Base-by-base conservation (phyloP, 1,140 invertebrate genomes). In the Wiebesia pumilae region DNA sequence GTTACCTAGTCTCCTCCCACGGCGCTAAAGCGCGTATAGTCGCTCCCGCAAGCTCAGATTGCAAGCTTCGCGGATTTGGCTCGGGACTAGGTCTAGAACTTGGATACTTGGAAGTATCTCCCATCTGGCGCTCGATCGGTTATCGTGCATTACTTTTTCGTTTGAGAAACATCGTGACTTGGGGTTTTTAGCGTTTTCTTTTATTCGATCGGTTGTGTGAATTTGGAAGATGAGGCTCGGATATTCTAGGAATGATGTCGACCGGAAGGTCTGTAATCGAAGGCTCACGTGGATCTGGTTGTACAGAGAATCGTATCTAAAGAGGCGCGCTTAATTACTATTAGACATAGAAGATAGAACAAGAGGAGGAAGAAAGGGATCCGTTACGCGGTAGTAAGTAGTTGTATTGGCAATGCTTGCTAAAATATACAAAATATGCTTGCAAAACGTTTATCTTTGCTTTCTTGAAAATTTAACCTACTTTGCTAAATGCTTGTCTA, bases 21-120 rank as follows among this genome's bases (percentile, higher is more conserved):
- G 33, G 33, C 3, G 38, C 47, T 47, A 71, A 58, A 67, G 75
- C 73, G 71, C 75, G 83, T 75, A 43, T 75, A 84, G 75, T 84
- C 83, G 75, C 54, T n/a, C 58, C 65, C 83, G 83, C 75, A 84
- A 84, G 83, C 83, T 84, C 83, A 33, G 67, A 33, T 51, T 75
- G 83, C 75, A 84, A 84, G 75, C 83, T 84, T n/a, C 54, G 21
- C 35, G 9, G 2, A 69, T 24, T n/a, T 16, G 16, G 40, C 35
- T 35, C 43, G 12, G 19, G 6, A 24, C 51, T 12, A 47, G 43
- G 4, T 12, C 43, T 47, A 47, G 43, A 47, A 47, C n/a, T n/a
- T n/a, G n/a, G n/a, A n/a, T n/a, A n/a, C n/a, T n/a, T n/a, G n/a
- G n/a, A n/a, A n/a, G n/a, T n/a, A n/a, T n/a, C n/a, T n/a, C n/a